phyloP scores from a whole-genome alignment of 1,140 invertebrate species.

The Ostrea edulis region DNA sequence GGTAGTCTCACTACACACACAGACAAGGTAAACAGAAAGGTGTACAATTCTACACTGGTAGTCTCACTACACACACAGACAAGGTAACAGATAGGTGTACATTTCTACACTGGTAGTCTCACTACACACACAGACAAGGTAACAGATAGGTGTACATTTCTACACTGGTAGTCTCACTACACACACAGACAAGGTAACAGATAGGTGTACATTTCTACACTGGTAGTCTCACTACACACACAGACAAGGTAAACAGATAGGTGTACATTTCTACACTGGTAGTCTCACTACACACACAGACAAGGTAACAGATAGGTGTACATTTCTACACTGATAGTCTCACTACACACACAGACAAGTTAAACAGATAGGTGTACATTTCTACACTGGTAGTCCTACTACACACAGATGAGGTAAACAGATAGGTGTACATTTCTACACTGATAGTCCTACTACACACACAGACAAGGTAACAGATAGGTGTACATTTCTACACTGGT shows the following conservation, averaged over 20 bases:
- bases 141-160: not conserved
- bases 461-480: slow-evolving; percentile 80
- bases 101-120: no score
- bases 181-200: slow-evolving; percentile 80
- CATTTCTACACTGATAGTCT: no score
- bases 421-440: not conserved
- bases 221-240: slow-evolving; percentile 7
- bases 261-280: no score
- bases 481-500: no score
- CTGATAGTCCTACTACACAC: no score
- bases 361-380: slow-evolving; percentile 44
- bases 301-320: slow-evolving; percentile 61
- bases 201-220: not conserved
- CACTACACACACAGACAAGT: slow-evolving; percentile 80
- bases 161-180: no score
- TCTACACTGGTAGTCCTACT: no score
- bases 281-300: slow-evolving; percentile 79
- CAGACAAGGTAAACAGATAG: slow-evolving; percentile 80
- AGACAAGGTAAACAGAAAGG: slow-evolving; percentile 76
- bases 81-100: slow-evolving; percentile 61
- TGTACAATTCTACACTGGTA: no score
- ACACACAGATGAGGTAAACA: slow-evolving; percentile 64
- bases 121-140: slow-evolving; percentile 80
- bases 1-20: slow-evolving; percentile 73
- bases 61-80: slow-evolving; percentile 79